These are phyloP conservation scores for Sinhomidia bicolor DNA, from an alignment of 2,888 invertebrate species.

Conservation along the genomic window DNA sequence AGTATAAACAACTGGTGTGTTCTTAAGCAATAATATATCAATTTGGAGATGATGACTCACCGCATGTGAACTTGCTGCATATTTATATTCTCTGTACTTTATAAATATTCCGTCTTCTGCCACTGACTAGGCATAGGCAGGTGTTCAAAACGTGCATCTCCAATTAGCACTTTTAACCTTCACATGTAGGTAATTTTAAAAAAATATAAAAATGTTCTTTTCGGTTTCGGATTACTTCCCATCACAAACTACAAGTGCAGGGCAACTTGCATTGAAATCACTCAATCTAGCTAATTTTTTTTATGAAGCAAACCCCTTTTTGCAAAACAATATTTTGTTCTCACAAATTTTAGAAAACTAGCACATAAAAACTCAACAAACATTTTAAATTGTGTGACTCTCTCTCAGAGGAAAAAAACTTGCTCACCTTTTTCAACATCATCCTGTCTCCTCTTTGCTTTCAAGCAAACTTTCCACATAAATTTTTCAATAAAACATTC, in stretches of 20 bases:
- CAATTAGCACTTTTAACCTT: conserved; percentile 42
- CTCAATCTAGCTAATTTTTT: conserved; percentile 3
- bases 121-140: conserved; percentile 43
- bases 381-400: conserved; percentile 21
- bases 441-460: conserved; percentile 49
- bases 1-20: background rate
- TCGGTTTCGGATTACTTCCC: conserved; percentile 15
- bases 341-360: conserved; percentile 22
- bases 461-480: conserved; percentile 51
- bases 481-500: conserved; percentile 59
- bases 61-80: background rate
- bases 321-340: background rate
- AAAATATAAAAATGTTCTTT: background rate
- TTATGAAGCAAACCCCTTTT: background rate
- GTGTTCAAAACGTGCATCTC: conserved; percentile 46
- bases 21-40: background rate
- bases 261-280: background rate
- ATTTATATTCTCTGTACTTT: background rate
- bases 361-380: conserved; percentile 2
- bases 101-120: conserved; percentile 26
- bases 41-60: conserved; percentile 19
- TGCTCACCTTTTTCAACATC: conserved; percentile 46
- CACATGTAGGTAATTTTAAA: conserved; percentile 10
- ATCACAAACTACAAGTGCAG: background rate
- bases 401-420: conserved; percentile 7